These are phyloP conservation scores for Oreortyx pictus DNA, from an alignment of 2,797 vertebrate genomes.

Conservation along the genomic window DNA sequence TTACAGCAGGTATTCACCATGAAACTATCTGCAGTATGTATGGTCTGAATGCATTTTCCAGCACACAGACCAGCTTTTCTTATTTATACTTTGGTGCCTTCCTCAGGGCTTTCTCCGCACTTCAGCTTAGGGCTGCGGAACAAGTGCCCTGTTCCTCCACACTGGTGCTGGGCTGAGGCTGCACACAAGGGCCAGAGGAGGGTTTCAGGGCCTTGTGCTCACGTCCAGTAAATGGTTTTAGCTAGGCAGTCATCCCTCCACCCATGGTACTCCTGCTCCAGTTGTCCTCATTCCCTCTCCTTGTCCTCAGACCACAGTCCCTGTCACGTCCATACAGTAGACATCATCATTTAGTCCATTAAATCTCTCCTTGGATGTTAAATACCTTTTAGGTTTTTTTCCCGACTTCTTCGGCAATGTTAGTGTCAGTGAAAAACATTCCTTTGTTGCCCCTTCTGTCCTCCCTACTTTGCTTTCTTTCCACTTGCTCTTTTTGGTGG, in stretches of 20 bases:
- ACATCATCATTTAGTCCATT: background rate
- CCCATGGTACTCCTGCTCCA: too few relatives aligned
- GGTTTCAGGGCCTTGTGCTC: background rate
- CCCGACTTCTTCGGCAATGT: background rate
- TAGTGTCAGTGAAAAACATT: background rate
- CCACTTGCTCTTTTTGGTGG: background rate
- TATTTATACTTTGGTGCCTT: background rate
- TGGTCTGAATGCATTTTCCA: background rate
- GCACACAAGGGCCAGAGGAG: background rate
- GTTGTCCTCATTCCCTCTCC: too few relatives aligned
- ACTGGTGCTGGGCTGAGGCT: background rate
- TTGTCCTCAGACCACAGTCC: background rate
- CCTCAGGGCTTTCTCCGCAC: background rate
- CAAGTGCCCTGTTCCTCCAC: fast-evolving
- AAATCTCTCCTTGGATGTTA: background rate
- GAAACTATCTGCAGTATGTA: background rate
- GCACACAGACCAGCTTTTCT: background rate
- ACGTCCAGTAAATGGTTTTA: background rate
- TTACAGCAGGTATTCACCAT: background rate
- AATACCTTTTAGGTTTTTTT: background rate
- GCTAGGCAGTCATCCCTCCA: background rate
- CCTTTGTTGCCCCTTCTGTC: background rate
- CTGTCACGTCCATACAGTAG: background rate
- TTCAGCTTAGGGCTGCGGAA: background rate
- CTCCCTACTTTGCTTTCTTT: background rate